Percentiles rank a stretch among this genome's conserved stretches.
phyloP scores from a whole-genome alignment of 2,888 invertebrate species.

The Drosophila koepferae region DNA sequence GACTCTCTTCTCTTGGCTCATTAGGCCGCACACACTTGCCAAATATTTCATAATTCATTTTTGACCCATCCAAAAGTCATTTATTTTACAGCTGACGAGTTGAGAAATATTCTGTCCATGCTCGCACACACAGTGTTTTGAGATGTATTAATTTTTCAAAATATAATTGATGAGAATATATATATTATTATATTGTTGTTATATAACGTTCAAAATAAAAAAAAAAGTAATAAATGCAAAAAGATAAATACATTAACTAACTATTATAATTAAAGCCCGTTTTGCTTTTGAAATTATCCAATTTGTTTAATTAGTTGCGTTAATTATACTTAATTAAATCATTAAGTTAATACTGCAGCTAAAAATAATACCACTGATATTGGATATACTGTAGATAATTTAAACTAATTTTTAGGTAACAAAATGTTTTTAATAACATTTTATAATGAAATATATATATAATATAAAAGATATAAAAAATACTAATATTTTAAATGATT shows the following conservation, averaged over 20 bases:
- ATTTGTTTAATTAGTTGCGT: conserved; percentile 1
- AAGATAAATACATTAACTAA: neutral
- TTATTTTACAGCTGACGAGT: conserved; percentile 62
- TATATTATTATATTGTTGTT: neutral
- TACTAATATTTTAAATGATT: neutral
- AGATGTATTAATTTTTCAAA: conserved; percentile 4
- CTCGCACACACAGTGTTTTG: conserved; percentile 3
- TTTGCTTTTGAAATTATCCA: neutral
- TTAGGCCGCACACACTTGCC: conserved; percentile 53
- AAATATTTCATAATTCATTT: conserved; percentile 78
- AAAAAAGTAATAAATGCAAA: neutral
- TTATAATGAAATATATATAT: neutral
- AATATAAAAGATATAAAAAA: neutral
- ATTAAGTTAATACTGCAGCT: neutral
- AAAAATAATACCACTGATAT: neutral
- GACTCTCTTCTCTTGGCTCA: conserved; percentile 49
- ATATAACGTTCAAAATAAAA: neutral
- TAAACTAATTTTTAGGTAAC: too few species aligned
- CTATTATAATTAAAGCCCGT: neutral
- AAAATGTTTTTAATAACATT: neutral
- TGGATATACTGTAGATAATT: too few species aligned
- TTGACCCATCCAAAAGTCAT: conserved; percentile 49
- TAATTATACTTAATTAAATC: neutral
- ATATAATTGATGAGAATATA: conserved; percentile 6
- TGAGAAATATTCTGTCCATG: conserved; percentile 29